phyloP scores from a whole-genome alignment of 2,113 vertebrate species.

The Euleptes europaea region DNA sequence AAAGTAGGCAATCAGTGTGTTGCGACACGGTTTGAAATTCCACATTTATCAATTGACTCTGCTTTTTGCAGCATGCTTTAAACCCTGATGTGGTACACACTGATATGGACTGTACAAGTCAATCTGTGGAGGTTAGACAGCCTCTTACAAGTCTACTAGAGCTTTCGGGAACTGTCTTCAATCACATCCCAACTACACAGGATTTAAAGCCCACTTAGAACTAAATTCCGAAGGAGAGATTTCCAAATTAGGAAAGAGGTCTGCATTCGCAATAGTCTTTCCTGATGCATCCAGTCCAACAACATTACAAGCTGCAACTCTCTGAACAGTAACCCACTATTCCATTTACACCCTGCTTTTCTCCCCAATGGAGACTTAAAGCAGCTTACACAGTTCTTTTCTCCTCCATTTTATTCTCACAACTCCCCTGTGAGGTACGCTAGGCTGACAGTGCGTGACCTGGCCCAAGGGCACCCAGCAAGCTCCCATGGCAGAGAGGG shows the following conservation, averaged over 20 bases:
- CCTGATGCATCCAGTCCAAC: background rate
- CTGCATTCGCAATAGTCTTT: rapidly evolving
- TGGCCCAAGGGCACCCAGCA: too few relatives aligned
- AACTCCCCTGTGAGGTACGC: too few relatives aligned
- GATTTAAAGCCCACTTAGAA: rapidly evolving
- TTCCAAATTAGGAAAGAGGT: rapidly evolving
- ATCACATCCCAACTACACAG: background rate
- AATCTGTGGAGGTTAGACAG: background rate
- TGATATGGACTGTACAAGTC: background rate
- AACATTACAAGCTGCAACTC: background rate
- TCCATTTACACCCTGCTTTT: too few relatives aligned
- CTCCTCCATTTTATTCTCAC: too few relatives aligned
- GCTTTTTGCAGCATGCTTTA: background rate
- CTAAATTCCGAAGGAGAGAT: rapidly evolving
- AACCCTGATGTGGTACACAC: background rate
- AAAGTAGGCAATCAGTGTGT: background rate
- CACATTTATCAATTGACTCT: background rate
- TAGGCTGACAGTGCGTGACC: too few relatives aligned
- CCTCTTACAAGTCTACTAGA: rapidly evolving
- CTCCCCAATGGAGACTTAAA: too few relatives aligned
- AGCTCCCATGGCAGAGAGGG: too few relatives aligned
- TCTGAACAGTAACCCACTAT: background rate
- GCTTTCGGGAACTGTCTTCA: background rate
- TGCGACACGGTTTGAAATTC: background rate
- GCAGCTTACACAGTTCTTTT: too few relatives aligned